Conservation (phyloP, 2,797 vertebrate species). For the Cyprinodon diabolis region DNA sequence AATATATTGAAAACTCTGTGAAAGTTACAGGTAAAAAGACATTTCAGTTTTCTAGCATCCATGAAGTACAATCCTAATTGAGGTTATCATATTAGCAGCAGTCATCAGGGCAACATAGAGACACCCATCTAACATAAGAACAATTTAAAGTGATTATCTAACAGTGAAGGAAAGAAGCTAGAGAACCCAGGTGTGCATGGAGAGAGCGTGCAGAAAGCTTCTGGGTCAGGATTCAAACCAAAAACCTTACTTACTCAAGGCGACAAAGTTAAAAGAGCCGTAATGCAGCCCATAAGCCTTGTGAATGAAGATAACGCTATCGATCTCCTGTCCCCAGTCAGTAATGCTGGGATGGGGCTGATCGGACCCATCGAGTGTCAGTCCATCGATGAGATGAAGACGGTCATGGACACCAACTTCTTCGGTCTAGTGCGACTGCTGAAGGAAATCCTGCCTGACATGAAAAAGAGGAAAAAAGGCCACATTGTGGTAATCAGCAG, state of each 20-base stretch:
- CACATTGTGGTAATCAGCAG: slow-evolving; percentile 91
- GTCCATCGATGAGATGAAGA: slow-evolving; percentile 88
- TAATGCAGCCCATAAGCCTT: not conserved
- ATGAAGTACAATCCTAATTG: too few species aligned
- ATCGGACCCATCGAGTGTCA: slow-evolving; percentile 89
- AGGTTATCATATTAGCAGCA: not conserved
- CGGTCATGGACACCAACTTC: slow-evolving; percentile 90
- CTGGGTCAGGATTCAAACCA: not conserved
- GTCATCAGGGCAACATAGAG: not conserved
- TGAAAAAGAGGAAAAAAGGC: slow-evolving; percentile 87
- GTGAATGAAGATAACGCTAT: not conserved
- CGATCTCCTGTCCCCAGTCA: slow-evolving; percentile 73
- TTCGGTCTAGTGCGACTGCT: slow-evolving; percentile 87
- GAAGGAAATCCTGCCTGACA: slow-evolving; percentile 88
- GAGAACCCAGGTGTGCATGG: not conserved
- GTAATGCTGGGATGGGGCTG: slow-evolving; percentile 88
- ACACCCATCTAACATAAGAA: not conserved
- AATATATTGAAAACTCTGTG: too few species aligned
- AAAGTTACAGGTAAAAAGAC: too few species aligned
- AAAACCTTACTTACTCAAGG: not conserved
- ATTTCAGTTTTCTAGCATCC: too few species aligned
- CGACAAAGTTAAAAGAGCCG: not conserved
- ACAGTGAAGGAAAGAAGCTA: not conserved
- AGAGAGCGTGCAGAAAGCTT: not conserved
- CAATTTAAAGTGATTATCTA: not conserved